Evolutionary conservation across 2,797 vertebrate species (phyloP), one percentile per base, ranked within the genome.

Genomic region (Masticophis lateralis): DNA sequence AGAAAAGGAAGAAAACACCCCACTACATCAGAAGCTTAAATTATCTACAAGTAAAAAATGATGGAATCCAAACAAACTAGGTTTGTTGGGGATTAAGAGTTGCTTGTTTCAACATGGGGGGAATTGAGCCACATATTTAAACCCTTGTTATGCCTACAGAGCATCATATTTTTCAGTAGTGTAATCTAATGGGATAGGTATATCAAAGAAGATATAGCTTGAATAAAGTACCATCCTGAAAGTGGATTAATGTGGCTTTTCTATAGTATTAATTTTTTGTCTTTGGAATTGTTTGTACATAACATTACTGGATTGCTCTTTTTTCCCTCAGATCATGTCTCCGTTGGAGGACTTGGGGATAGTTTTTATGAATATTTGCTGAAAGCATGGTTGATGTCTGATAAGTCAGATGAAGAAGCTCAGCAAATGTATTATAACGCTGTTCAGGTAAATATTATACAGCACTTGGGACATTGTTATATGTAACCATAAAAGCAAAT

Each of bases 291-390:
- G 93, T 94, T 95, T 96, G 91, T 94, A 47, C 94, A 22, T 95
- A 25, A 91, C 95, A 94, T 96, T 93, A 88, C 28, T 96, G 94
- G 93, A 95, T 95, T 95, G 89, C 95, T 89, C 90, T 95, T 69
- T 28, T 55, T 27, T 53, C 96, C 96, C 98, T 94, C 97, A 99
- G 99, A 99, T 98, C 99, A 99, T 6, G 99, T 99, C 92, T 99
- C 99, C 0, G 98, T 99, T 87, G 99, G 99, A 60, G 99, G 99
- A 56, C 98, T 99, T 55, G 99, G 99, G n/a, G 99, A 99, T 97
- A 99, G 99, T 95, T 99, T 99, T 98, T 99, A 99, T 96, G 99
- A 99, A 96, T 99, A 99, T 97, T 98, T 99, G 97, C 98, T 99
- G 51, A 99, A 99, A 97, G 99, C 99, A 93, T 99, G 99, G 99